Conservation (phyloP, 2,113 vertebrate species). For the Hyaena hyaena region DNA sequence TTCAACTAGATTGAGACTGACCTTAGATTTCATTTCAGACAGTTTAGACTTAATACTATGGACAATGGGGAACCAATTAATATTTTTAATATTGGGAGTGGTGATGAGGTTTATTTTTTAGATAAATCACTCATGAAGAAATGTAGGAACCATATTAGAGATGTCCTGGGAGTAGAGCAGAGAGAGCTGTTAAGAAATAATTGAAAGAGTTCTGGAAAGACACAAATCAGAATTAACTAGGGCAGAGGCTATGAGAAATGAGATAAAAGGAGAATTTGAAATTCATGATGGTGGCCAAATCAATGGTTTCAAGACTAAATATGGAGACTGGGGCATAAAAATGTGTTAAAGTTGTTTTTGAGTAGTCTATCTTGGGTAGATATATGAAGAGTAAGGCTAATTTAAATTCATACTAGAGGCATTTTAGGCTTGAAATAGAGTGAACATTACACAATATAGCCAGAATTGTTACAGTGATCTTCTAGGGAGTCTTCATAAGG, state of each 20-base stretch:
- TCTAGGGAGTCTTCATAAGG: not conserved
- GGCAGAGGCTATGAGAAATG: not conserved
- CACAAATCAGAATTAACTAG: not conserved
- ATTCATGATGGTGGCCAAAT: constrained; percentile 21
- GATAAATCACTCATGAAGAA: not conserved
- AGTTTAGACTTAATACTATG: not conserved
- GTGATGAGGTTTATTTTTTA: not conserved
- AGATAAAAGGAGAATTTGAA: constrained; percentile 24
- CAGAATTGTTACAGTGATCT: not conserved
- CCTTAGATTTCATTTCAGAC: not conserved
- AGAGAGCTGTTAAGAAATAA: not conserved
- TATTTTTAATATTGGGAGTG: constrained; percentile 17
- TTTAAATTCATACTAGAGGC: constrained; percentile 21
- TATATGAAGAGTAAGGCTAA: not conserved
- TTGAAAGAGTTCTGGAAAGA: not conserved
- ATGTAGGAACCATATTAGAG: not conserved
- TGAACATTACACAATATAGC: not conserved
- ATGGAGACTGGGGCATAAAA: not conserved
- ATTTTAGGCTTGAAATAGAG: not conserved
- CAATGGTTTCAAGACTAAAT: constrained; percentile 22
- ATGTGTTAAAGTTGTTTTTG: not conserved
- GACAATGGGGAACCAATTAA: not conserved
- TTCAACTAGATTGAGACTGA: not conserved
- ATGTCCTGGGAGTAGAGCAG: not conserved
- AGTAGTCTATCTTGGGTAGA: constrained; percentile 8